Conservation (phyloP, 2,888 invertebrate species). For the Drepanosiphum platanoidis region DNA sequence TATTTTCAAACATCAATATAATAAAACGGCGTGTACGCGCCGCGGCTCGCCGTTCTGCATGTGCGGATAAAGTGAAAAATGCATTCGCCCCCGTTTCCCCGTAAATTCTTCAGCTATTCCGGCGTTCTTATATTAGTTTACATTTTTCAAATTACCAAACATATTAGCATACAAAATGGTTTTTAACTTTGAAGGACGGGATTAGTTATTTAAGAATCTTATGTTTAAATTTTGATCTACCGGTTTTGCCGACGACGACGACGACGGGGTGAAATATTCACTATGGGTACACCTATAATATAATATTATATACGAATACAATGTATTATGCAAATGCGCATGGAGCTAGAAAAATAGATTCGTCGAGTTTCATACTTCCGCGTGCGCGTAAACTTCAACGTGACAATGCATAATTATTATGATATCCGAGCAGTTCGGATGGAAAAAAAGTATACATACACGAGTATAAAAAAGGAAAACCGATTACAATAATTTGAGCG, state of each 20-base stretch:
- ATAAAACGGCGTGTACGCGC: conserved; percentile 17
- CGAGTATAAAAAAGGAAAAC: no score
- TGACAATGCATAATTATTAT: no score
- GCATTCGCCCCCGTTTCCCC: neutral
- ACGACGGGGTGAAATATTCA: conserved; percentile 28
- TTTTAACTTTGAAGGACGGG: conserved; percentile 20
- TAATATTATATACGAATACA: no score
- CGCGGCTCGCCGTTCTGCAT: neutral
- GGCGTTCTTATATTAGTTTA: conserved; percentile 30
- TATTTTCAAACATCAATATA: conserved; percentile 56
- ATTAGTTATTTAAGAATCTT: conserved; percentile 37
- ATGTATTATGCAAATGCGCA: no score
- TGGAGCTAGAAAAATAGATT: conserved; percentile 2
- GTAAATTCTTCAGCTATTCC: conserved; percentile 10
- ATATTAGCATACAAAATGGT: conserved; percentile 55
- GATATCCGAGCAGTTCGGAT: no score
- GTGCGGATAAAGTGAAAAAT: neutral
- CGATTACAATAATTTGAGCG: no score
- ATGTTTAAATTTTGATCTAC: conserved; percentile 14
- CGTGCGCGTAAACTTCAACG: no score
- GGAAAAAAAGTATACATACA: no score
- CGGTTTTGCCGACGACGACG: neutral
- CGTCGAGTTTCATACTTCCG: no score
- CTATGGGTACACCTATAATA: no score
- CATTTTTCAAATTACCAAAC: conserved; percentile 31